Base-by-base conservation (phyloP, 2,888 invertebrate species). In the Agrochola lychnidis region DNA sequence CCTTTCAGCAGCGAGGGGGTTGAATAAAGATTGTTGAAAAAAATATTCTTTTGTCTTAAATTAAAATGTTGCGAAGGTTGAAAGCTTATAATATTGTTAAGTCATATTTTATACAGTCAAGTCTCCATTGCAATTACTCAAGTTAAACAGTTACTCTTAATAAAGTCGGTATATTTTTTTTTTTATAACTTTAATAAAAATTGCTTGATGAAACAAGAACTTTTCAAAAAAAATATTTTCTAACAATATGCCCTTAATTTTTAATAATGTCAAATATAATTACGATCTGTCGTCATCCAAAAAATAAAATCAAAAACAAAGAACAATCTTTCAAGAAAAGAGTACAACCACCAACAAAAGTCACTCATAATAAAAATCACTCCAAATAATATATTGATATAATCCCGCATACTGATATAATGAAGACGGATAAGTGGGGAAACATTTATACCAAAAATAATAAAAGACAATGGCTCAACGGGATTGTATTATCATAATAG, bases 371-470 rank as follows among this genome's bases (percentile, higher is more conserved):
- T 76, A 79, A 88, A 82, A 71, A 73, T 81, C 76, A 74, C 80
- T 86, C 77, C 73, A 51, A 83, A 82, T 85, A 87, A 85, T 87
- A 79, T 85, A 82, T 88, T 87, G 85, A 78, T 87, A 88, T 78
- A 80, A 82, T 71, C 73, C 79, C 64, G 81, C 81, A 88, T 80
- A 88, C 76, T 81, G 72, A 79, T 80, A 75, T 84, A 80, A 88
- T 87, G 89, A 88, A 88, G 85, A 85, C 80, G 76, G 87, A 88
- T 88, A 85, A 80, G 64, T 66, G 64, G 56, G 67, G 61, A 80
- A 73, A 63, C 73, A 79, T 81, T 83, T 85, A 81, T 87, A 71
- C 53, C 74, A 76, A 78, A 78, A 87, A 85, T 79, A 82, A 82
- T 83, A 88, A 88, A 85, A 82, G 67, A 78, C 81, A 84, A 84